A percentile compares a stretch with the other conserved stretches of the same genome.
Conservation (phyloP, 2,797 vertebrate species). For the Scomberomorus guttatus region DNA sequence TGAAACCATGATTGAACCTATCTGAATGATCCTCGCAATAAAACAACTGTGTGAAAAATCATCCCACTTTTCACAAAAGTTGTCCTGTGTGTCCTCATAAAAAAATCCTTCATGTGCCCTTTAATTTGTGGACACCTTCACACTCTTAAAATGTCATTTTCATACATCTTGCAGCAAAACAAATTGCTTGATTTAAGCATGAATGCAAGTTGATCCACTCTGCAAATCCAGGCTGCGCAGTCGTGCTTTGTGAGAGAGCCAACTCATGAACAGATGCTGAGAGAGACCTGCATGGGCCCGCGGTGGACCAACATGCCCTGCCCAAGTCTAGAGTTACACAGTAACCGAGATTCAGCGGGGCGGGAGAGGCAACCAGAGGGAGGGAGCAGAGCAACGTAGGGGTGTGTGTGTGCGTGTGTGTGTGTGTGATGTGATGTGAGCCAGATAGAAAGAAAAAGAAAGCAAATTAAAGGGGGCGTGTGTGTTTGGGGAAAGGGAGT, state of each 20-base stretch:
- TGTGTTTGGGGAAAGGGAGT: slow-evolving; percentile 52
- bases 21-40: neutral
- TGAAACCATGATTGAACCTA: neutral
- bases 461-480: slow-evolving; percentile 67
- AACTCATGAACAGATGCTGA: slow-evolving; percentile 31
- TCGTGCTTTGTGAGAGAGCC: neutral
- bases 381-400: slow-evolving; percentile 48
- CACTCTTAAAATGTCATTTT: neutral
- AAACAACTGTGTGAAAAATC: neutral
- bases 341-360: slow-evolving; percentile 70
- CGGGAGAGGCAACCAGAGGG: slow-evolving; percentile 47
- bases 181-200: neutral
- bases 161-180: neutral
- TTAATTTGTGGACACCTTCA: neutral
- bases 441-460: slow-evolving; percentile 54
- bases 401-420: slow-evolving; percentile 31
- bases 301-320: slow-evolving; percentile 53
- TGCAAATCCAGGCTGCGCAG: neutral
- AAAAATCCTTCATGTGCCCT: neutral
- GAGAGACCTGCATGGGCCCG: slow-evolving; percentile 43
- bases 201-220: neutral
- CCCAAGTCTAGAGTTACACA: slow-evolving; percentile 71
- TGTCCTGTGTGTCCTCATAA: neutral
- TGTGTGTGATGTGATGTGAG: slow-evolving; percentile 42
- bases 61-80: neutral